Evolutionary conservation across 2,113 vertebrate genomes (phyloP), one percentile per base, ranked within the genome.

Genomic region (Phainopepla nitens): DNA sequence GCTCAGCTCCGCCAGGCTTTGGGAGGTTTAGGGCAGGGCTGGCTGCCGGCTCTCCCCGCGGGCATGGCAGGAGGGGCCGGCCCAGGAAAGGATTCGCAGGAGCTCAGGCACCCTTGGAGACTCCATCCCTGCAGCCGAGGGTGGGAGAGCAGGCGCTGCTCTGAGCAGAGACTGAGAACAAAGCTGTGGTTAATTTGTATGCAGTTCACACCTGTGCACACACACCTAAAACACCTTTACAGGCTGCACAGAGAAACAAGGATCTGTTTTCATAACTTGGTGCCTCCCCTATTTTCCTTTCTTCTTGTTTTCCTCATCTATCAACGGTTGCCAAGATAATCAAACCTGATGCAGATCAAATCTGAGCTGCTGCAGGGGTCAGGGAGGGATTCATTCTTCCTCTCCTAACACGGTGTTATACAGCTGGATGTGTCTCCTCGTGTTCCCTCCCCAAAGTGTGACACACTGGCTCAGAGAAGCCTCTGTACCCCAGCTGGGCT

Each of bases 141-240:
- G 39, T 0, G 3, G 42, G 36, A n/a, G 77, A 50, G 41, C 75
- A 31, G 49, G 45, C 7, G 4, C 72, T 44, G 82, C 91, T 78
- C 70, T 7, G 77, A 80, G 92, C 93, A 71, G 72, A 61, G 29
- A 42, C 47, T 0, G 66, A 90, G 95, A 97, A 97, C 93, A 96
- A 96, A 96, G 91, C 92, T 45, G 86, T 8, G 29, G 13, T n/a
- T 92, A 3, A 95, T 97, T 72, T 92, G 96, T 97, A 97, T 97
- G 96, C 96, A 6, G 88, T 54, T 91, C 96, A 96, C 94, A 92
- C 87, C 86, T 78, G 53, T 23, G 54, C 66, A 24, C 50, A 23
- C 89, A 44, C 85, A 95, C 96, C 92, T 93, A 68, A 27, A 81
- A 24, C 91, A 90, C 82, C 82, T 92, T 66, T 57, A 65, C 56